Evolutionary conservation across 2,113 vertebrate species (phyloP).

Genomic region (Globicephala melas): DNA sequence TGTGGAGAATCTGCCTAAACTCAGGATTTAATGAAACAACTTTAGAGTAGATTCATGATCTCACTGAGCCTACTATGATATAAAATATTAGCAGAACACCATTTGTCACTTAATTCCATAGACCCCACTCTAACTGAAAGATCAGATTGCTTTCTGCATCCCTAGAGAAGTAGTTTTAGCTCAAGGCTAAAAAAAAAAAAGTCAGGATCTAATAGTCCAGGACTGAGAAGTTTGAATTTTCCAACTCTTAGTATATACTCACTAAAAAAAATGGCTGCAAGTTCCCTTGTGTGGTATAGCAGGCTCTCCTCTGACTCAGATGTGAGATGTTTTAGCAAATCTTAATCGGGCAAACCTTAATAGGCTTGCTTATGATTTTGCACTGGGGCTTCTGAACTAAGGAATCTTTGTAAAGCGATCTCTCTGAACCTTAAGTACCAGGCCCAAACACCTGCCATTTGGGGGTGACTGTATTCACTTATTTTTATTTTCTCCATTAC

Average conservation of each 20-base stretch:
- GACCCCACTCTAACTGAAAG: not conserved
- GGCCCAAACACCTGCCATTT: not conserved
- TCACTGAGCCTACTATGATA: not conserved
- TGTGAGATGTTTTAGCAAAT: not conserved
- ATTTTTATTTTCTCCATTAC: not conserved
- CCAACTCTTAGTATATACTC: not conserved
- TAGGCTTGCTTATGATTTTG: not conserved
- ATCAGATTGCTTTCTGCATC: not conserved
- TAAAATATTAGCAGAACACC: not conserved
- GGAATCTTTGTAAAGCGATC: not conserved
- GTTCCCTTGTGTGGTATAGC: not conserved
- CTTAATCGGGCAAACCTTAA: not conserved
- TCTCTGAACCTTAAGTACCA: not conserved
- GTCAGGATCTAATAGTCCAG: not conserved
- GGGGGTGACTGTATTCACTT: not conserved
- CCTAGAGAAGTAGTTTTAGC: not conserved
- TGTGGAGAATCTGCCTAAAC: not conserved
- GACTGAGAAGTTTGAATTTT: not conserved
- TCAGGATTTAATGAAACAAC: not conserved
- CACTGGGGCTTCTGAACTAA: not conserved
- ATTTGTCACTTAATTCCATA: not conserved
- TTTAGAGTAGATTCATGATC: not conserved
- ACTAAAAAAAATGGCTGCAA: not conserved
- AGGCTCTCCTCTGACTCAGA: not conserved
- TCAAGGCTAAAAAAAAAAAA: not conserved